These are phyloP conservation scores for Melanotaenia maccullochi DNA, from an alignment of 2,797 vertebrate species.

Conservation along the genomic window DNA sequence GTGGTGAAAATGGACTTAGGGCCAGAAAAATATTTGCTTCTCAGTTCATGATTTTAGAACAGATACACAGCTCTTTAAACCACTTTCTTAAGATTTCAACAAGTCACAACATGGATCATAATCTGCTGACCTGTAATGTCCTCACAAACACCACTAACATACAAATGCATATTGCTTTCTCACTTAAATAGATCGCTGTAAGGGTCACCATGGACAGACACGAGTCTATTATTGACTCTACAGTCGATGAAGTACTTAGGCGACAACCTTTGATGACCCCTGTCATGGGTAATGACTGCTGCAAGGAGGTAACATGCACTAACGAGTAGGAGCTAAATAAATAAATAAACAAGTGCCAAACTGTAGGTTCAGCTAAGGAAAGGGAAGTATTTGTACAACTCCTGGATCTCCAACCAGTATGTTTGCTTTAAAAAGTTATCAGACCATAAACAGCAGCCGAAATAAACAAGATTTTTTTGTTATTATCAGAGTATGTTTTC, in stretches of 20 bases:
- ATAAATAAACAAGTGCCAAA: slow-evolving; percentile 35
- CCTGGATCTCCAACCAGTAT: slow-evolving; percentile 10
- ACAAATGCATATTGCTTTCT: slow-evolving; percentile 46
- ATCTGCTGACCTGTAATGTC: slow-evolving; percentile 49
- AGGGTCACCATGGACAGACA: slow-evolving; percentile 72
- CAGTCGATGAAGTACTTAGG: slow-evolving; percentile 79
- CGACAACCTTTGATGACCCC: slow-evolving; percentile 83
- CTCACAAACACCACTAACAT: slow-evolving; percentile 31
- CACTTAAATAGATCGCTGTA: slow-evolving; percentile 62
- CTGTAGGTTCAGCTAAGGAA: slow-evolving; percentile 19
- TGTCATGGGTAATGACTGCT: slow-evolving; percentile 80
- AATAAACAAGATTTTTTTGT: slow-evolving; percentile 8
- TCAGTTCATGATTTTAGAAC: slow-evolving; percentile 6
- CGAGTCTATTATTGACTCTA: slow-evolving; percentile 81
- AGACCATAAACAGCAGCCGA: slow-evolving; percentile 33
- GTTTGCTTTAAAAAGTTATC: slow-evolving; percentile 31
- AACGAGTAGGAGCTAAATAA: slow-evolving; percentile 23
- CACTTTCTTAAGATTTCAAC: slow-evolving; percentile 22
- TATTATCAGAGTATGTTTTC: neutral
- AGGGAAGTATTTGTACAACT: slow-evolving; percentile 31
- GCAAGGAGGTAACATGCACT: slow-evolving; percentile 61
- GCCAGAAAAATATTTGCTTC: slow-evolving; percentile 29
- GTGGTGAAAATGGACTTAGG: slow-evolving; percentile 33
- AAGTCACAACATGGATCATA: slow-evolving; percentile 44
- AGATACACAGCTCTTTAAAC: slow-evolving; percentile 5